Percentiles rank a stretch among this genome's conserved stretches.
These are phyloP conservation scores for Chloroceryle inda DNA, from an alignment of 2,797 vertebrate species.

Conservation along the genomic window DNA sequence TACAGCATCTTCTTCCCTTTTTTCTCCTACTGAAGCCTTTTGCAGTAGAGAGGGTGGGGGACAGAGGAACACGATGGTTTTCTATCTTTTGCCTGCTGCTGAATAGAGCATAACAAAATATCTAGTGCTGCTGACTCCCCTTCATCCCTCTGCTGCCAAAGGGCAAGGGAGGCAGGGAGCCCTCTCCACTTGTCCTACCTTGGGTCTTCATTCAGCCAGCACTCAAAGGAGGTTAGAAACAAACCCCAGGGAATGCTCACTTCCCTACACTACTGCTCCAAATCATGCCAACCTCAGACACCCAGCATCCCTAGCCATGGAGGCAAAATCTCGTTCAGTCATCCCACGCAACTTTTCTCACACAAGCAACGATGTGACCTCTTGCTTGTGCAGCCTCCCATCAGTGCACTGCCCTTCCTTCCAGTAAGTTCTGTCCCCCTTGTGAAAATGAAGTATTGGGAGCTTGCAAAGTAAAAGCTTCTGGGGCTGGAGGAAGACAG, in stretches of 20 bases:
- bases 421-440: neutral
- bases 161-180: neutral
- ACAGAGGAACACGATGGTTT: neutral
- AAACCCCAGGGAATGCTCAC: neutral
- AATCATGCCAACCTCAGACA: neutral
- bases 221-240: neutral
- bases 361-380: neutral
- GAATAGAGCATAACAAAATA: neutral
- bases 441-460: neutral
- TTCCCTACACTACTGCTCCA: neutral
- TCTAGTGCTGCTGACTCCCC: accelerated
- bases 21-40: neutral
- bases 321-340: accelerated
- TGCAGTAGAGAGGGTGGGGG: accelerated
- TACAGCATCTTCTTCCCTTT: neutral
- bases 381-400: neutral
- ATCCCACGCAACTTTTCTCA: neutral
- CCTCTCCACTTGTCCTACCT: neutral
- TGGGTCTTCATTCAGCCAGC: neutral
- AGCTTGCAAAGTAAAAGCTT: neutral
- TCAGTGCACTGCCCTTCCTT: accelerated
- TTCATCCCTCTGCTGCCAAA: neutral
- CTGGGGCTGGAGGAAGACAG: neutral
- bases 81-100: neutral
- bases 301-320: accelerated